Evolutionary conservation across 2,113 vertebrate species (phyloP).

Genomic region (Sceloporus tristichus): DNA sequence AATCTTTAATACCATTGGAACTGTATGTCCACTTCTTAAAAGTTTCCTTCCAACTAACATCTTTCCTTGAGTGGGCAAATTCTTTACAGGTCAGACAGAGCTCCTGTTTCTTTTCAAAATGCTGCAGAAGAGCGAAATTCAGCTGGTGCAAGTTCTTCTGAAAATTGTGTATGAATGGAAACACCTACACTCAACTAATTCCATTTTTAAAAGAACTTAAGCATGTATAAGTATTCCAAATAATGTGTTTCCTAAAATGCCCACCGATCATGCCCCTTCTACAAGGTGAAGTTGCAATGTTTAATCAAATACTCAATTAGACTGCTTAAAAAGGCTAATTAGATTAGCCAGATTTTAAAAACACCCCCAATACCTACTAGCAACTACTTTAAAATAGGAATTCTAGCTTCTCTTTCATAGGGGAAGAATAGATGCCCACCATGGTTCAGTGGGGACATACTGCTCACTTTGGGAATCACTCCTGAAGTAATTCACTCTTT

Average conservation of each 20-base stretch:
- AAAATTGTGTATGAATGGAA: no score
- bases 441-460: no score
- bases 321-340: background rate
- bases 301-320: background rate
- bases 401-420: background rate
- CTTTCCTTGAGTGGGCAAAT: background rate
- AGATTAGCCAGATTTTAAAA: background rate
- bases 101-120: background rate
- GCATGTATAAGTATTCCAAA: background rate
- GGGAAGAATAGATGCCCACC: no score
- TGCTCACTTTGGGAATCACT: no score
- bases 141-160: background rate
- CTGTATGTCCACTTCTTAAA: background rate
- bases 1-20: background rate
- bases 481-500: no score
- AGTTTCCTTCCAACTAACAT: slow-evolving; percentile 20
- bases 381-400: background rate
- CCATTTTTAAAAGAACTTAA: no score
- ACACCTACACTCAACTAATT: no score
- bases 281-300: background rate
- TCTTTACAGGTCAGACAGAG: no score
- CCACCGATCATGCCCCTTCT: no score
- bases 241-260: no score
- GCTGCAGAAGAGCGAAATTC: background rate
- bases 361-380: background rate